Evolutionary conservation across 2,797 vertebrate species (phyloP).

Genomic region (Taenioides sp.): DNA sequence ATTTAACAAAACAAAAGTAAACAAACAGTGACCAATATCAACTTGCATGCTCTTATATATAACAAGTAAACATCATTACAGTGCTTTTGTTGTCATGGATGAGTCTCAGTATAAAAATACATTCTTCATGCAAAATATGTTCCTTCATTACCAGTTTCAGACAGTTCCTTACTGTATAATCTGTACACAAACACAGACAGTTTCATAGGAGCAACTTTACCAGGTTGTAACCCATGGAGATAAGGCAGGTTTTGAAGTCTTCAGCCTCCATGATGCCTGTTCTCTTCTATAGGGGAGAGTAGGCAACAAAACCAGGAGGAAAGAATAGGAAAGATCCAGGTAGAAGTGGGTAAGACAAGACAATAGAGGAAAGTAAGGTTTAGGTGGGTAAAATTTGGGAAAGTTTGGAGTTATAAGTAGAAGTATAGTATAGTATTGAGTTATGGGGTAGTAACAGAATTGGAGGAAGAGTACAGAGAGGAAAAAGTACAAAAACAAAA

Average conservation of each 20-base stretch:
- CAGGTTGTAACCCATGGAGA: conserved; percentile 99
- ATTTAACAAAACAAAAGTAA: conserved; percentile 4
- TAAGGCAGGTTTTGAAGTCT: conserved; percentile 99
- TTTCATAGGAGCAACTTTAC: conserved; percentile 81
- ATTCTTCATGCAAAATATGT: conserved; percentile 6
- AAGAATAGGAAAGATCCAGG: conserved; percentile 23
- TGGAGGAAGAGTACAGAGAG: conserved; percentile 23
- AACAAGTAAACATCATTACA: background rate
- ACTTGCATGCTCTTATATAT: background rate
- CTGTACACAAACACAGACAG: conserved; percentile 33
- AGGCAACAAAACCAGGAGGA: conserved; percentile 55
- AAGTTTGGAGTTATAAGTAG: conserved; percentile 43
- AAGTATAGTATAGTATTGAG: conserved; percentile 6
- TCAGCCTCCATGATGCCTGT: conserved; percentile 98
- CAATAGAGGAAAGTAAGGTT: conserved; percentile 40
- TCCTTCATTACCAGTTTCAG: conserved; percentile 27
- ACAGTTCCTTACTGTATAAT: background rate
- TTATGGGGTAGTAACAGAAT: background rate
- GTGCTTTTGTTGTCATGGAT: background rate
- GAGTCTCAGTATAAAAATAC: background rate
- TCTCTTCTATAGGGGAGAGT: conserved; percentile 92
- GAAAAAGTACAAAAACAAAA: conserved; percentile 49
- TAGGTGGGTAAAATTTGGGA: conserved; percentile 54
- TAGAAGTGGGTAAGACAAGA: conserved; percentile 27
- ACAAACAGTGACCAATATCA: background rate